Evolutionary conservation across 1,140 invertebrate species (phyloP).

Genomic region (Papilio helenus): DNA sequence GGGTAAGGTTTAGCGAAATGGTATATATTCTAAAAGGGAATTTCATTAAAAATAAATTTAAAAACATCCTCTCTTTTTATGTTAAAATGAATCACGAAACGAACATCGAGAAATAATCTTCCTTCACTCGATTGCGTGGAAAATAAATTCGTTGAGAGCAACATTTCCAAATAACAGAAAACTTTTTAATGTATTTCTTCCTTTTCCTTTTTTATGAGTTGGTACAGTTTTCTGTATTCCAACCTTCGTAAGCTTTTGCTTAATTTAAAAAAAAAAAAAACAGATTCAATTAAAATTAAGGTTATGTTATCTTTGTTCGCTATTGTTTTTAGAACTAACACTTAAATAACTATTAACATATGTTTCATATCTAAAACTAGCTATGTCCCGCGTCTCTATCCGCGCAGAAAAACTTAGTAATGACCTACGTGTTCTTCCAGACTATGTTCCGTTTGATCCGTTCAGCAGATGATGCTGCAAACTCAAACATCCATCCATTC

Average conservation of each 20-base stretch:
- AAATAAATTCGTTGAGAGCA: conserved; percentile 28
- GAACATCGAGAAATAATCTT: conserved; percentile 27
- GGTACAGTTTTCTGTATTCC: not conserved
- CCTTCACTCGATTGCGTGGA: conserved; percentile 22
- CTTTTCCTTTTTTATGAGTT: conserved; percentile 4
- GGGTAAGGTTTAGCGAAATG: not conserved
- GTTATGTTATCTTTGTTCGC: not conserved
- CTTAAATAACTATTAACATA: not conserved
- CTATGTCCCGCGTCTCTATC: too few species aligned
- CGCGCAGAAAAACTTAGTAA: too few species aligned
- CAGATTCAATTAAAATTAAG: conserved; percentile 6
- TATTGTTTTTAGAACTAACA: not conserved
- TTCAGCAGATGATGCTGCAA: too few species aligned
- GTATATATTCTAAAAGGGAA: not conserved
- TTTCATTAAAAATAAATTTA: conserved; percentile 5
- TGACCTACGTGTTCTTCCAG: too few species aligned
- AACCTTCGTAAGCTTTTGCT: not conserved
- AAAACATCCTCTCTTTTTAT: not conserved
- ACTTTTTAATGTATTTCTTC: conserved; percentile 34
- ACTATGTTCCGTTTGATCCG: too few species aligned
- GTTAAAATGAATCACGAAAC: conserved; percentile 21
- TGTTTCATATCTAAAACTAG: not conserved
- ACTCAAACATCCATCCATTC: too few species aligned
- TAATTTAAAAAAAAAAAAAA: conserved; percentile 1
- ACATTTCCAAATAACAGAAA: conserved; percentile 34